Percentiles rank a stretch among this genome's conserved stretches.
Conservation (phyloP, 2,888 invertebrate species). For the Hipparchia semele region DNA sequence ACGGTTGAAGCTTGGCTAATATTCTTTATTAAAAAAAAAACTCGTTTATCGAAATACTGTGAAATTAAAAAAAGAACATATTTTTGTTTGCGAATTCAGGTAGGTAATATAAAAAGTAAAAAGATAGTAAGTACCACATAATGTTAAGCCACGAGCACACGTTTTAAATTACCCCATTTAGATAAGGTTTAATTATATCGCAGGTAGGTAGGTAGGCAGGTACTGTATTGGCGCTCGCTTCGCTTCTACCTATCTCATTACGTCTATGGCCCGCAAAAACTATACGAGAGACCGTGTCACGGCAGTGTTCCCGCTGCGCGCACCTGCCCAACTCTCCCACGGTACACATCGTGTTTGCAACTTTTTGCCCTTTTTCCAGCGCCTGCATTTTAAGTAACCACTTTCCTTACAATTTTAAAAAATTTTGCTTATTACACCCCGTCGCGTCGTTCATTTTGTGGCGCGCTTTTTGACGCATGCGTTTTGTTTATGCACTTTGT, state of each 20-base stretch:
- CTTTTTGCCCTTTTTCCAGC: slow-evolving; percentile 56
- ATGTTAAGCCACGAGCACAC: neutral
- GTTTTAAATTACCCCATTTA: neutral
- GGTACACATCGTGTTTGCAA: slow-evolving; percentile 61
- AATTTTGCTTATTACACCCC: slow-evolving; percentile 57
- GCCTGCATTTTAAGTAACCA: slow-evolving; percentile 72
- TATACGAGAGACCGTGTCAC: slow-evolving; percentile 48
- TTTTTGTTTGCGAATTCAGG: too few species aligned
- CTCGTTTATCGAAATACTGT: too few species aligned
- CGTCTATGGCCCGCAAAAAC: slow-evolving; percentile 39
- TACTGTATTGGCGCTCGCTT: neutral
- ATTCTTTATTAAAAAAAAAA: too few species aligned
- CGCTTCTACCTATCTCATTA: slow-evolving; percentile 13
- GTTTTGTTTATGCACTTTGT: slow-evolving; percentile 25
- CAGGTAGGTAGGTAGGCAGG: neutral
- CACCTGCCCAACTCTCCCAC: slow-evolving; percentile 80
- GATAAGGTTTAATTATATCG: neutral
- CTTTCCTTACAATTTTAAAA: slow-evolving; percentile 77
- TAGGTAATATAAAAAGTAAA: too few species aligned
- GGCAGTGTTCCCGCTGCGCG: slow-evolving; percentile 43
- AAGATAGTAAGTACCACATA: too few species aligned
- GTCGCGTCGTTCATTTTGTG: slow-evolving; percentile 52
- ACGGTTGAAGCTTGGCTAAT: too few species aligned
- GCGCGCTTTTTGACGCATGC: slow-evolving; percentile 40
- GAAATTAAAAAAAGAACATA: too few species aligned